Percentiles rank a stretch among this genome's conserved stretches.
Conservation (phyloP, 2,888 invertebrate species). For the Molorchus minor region DNA sequence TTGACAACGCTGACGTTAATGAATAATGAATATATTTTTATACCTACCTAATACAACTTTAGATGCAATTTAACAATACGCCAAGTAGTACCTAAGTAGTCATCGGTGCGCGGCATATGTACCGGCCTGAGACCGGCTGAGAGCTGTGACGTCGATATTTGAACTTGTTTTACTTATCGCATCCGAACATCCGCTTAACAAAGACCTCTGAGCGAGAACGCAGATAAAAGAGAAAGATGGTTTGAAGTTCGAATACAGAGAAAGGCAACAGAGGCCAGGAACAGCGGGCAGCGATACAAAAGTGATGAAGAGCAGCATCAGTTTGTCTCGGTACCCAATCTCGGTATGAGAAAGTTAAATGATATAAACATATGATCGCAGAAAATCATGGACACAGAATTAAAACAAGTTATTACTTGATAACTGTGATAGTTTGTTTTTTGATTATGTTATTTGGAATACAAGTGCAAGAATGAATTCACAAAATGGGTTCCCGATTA, state of each 20-base stretch:
- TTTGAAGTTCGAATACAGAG: not conserved
- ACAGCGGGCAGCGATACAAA: constrained; percentile 2
- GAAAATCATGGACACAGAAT: constrained; percentile 30
- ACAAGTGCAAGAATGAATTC: constrained; percentile 44
- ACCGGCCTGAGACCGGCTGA: too few relatives aligned
- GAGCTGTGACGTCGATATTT: not conserved
- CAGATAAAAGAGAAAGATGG: constrained; percentile 11
- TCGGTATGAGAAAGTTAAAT: constrained; percentile 9
- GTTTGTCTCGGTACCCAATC: constrained; percentile 5
- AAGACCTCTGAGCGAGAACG: constrained; percentile 28
- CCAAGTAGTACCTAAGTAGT: too few relatives aligned
- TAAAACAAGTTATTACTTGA: constrained; percentile 22
- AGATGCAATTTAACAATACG: too few relatives aligned
- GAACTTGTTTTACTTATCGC: constrained; percentile 13
- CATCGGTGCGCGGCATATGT: too few relatives aligned
- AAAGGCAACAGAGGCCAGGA: not conserved
- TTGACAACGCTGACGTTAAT: too few relatives aligned
- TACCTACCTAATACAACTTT: too few relatives aligned
- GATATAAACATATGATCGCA: not conserved
- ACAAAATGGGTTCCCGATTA: constrained; percentile 42
- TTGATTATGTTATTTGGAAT: constrained; percentile 28
- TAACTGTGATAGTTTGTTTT: constrained; percentile 23
- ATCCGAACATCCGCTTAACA: constrained; percentile 33
- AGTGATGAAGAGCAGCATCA: constrained; percentile 14
- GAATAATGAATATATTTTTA: too few relatives aligned